Conservation (phyloP, 2,113 vertebrate species). For the Dromiciops gliroides region DNA sequence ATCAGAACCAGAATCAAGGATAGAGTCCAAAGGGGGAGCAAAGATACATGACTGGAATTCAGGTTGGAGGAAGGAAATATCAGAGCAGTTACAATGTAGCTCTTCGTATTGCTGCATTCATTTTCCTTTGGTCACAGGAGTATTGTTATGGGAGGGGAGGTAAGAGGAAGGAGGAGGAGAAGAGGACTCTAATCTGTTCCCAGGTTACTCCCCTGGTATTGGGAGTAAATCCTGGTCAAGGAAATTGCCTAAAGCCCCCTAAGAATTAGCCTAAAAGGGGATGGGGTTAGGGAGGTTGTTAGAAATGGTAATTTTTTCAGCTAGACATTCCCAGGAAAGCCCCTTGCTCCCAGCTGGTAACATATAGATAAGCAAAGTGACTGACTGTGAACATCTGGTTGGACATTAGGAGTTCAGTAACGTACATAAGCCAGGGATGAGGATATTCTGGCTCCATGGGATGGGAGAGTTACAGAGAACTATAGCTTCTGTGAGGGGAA, state of each 20-base stretch:
- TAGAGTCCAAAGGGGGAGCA: not conserved
- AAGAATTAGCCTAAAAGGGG: not conserved
- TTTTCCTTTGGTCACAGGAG: not conserved
- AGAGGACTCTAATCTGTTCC: not conserved
- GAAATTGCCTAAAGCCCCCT: not conserved
- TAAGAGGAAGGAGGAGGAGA: not conserved
- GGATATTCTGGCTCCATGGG: not conserved
- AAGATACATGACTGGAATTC: not conserved
- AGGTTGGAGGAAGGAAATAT: not conserved
- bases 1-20: not conserved
- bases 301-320: not conserved
- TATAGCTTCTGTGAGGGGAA: not conserved
- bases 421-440: not conserved
- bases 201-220: not conserved
- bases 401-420: not conserved
- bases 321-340: not conserved
- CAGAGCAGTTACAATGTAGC: too few relatives aligned
- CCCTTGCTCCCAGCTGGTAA: not conserved
- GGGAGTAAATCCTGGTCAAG: not conserved
- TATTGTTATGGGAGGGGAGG: not conserved
- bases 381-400: not conserved
- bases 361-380: not conserved
- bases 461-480: not conserved
- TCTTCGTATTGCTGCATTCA: not conserved
- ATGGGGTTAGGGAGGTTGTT: not conserved